Evolutionary conservation across 2,888 invertebrate genomes (phyloP), one percentile per base, ranked within the genome.

Genomic region (Pseudococcus viburni): DNA sequence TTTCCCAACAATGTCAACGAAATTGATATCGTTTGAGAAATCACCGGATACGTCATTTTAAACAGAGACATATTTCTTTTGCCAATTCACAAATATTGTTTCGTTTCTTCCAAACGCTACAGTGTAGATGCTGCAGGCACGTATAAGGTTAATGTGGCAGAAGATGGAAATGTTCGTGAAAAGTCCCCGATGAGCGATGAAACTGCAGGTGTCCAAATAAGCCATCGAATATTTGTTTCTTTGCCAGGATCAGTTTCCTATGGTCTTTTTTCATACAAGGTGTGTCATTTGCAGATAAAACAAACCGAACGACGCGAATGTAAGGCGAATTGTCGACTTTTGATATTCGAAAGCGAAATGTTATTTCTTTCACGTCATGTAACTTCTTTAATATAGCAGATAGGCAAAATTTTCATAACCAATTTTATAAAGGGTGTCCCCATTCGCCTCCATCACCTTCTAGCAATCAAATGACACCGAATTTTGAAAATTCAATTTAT

Each of bases 11-110:
- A 26, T 68, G 26, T 68, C 68, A 68, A 22, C 68, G 68, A 68
- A 68, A 68, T 68, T 68, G 68, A 68, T 68, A 68, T 68, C 68
- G 26, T 68, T 68, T 68, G 68, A 68, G 68, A 68, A 68, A 68
- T 68, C 68, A 68, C 68, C 68, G 68, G 68, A 68, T 68, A 22
- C 15, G 68, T 68, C 68, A 68, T 68, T 68, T 68, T 68, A 22
- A 68, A 68, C 68, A 68, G 11, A 68, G 68, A 68, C 68, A 26
- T 68, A 68, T 68, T 68, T 68, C 68, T 68, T 68, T 68, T 26
- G 68, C 68, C 68, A 68, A 68, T 68, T 68, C 68, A 15, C 8
- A 68, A 68, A 26, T 68, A n/a, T 55, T n/a, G 55, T 55, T 55
- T 68, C 22, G 26, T 68, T 19, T 17, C n/a, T 11, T 26, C 11